Evolutionary conservation across 2,888 invertebrate species (phyloP), one percentile per base, ranked within the genome.

Genomic region (Hyles lineata): DNA sequence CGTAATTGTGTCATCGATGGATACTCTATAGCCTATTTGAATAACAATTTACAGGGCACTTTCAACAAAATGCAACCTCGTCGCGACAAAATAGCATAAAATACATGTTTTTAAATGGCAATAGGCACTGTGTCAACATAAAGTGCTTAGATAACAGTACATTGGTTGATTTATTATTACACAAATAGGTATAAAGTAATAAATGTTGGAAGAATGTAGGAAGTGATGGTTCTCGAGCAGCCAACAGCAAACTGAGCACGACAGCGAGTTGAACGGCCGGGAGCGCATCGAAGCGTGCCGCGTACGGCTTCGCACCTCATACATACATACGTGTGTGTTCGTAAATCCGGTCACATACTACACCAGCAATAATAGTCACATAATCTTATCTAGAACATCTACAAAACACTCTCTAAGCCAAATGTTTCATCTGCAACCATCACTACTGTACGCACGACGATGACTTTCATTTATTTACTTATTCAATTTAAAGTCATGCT

Each of bases 251-350:
- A 86, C 85, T 86, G 85, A 89, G 87, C 90, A 89, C 87, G 85
- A 86, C 88, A 86, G 78, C 83, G 88, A 88, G 94, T 92, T 92
- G 92, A 93, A 93, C 87, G 93, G 83, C 92, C 92, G 90, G 80
- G 77, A 79, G 79, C 78, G 86, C 91, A 90, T 76, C 90, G 87
- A 86, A 92, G 90, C 93, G 90, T 92, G 79, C 85, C 87, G 82
- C 83, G 83, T 85, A 87, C 87, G 60, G 76, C 60, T 60, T 60
- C 60, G 60, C 25, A 60, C 25, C 25, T 60, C 75, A 76, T 77
- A 80, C 75, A 76, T 77, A 78, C 75, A 76, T 77, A 78, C 75
- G 75, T 75, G 76, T 72, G 75, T 70, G 55, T 55, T 60, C 74
- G 74, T 75, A 50, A 67, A 67, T 63, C 62, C 32, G 72, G 63